These are phyloP conservation scores for Xylota sylvarum DNA, from an alignment of 2,888 invertebrate genomes.

Conservation along the genomic window DNA sequence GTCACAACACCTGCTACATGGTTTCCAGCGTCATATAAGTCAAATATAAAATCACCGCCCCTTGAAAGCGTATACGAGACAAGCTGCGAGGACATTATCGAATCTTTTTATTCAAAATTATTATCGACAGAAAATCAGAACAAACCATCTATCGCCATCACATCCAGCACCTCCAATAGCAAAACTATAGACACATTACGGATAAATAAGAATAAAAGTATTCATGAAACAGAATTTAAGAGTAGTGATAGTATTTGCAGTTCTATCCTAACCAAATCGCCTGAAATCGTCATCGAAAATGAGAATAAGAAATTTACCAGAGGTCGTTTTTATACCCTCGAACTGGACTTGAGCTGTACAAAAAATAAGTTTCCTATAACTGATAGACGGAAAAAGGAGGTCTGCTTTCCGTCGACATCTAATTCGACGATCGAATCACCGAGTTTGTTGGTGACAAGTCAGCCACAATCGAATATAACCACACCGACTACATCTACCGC, in stretches of 20 bases:
- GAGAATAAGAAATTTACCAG: slow-evolving; percentile 82
- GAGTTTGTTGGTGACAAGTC: slow-evolving; percentile 28
- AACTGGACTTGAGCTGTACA: slow-evolving; percentile 86
- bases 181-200: slow-evolving; percentile 48
- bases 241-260: slow-evolving; percentile 59
- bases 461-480: slow-evolving; percentile 52
- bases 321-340: slow-evolving; percentile 84
- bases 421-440: slow-evolving; percentile 39
- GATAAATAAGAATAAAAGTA: slow-evolving; percentile 8
- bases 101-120: slow-evolving; percentile 68
- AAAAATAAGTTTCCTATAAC: slow-evolving; percentile 87
- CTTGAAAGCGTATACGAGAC: slow-evolving; percentile 85
- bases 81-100: slow-evolving; percentile 85
- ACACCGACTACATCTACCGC: slow-evolving; percentile 64
- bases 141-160: slow-evolving; percentile 65
- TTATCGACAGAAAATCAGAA: slow-evolving; percentile 58
- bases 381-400: slow-evolving; percentile 80
- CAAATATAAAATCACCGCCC: slow-evolving; percentile 83
- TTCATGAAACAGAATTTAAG: neutral
- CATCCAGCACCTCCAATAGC: slow-evolving; percentile 37
- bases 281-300: slow-evolving; percentile 79
- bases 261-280: slow-evolving; percentile 41
- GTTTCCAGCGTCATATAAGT: slow-evolving; percentile 78
- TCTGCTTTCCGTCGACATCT: slow-evolving; percentile 46
- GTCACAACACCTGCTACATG: slow-evolving; percentile 44